A percentile compares a stretch with the other conserved stretches of the same genome.
Evolutionary conservation across 2,113 vertebrate species (phyloP).

Genomic region (Uria lomvia): DNA sequence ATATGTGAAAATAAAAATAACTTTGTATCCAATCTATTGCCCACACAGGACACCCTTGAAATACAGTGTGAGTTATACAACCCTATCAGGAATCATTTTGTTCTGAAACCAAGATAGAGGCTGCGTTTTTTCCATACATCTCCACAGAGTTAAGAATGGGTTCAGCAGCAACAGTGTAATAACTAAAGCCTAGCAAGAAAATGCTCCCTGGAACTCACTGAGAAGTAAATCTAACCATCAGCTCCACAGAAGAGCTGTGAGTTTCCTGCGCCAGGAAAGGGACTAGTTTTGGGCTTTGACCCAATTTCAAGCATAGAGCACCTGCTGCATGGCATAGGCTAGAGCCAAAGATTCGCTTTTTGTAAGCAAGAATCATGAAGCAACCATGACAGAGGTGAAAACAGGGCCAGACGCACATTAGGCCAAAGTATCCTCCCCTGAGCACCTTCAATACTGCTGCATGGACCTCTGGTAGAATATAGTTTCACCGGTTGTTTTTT

Average conservation of each 20-base stretch:
- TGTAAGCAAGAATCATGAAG: background rate
- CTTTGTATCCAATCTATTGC: slow-evolving; percentile 29
- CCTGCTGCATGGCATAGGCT: background rate
- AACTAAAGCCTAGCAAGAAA: background rate
- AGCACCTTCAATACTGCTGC: background rate
- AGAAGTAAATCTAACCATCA: background rate
- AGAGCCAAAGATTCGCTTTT: background rate
- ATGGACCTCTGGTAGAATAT: too few relatives aligned
- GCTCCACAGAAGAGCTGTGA: background rate
- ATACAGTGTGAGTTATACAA: slow-evolving; percentile 28
- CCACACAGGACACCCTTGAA: slow-evolving; percentile 46
- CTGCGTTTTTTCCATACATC: background rate
- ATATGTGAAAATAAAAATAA: slow-evolving; percentile 62
- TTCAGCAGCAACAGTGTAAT: background rate
- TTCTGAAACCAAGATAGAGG: background rate
- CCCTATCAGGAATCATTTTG: background rate
- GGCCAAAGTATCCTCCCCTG: background rate
- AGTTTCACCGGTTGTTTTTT: background rate
- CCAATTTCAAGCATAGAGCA: background rate
- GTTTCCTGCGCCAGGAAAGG: background rate
- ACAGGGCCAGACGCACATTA: background rate
- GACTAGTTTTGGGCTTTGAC: background rate
- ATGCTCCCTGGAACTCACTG: background rate
- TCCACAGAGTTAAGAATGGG: background rate
- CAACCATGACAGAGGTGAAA: background rate